phyloP scores from a whole-genome alignment of 2,888 invertebrate species.

The Drosophila formosana region DNA sequence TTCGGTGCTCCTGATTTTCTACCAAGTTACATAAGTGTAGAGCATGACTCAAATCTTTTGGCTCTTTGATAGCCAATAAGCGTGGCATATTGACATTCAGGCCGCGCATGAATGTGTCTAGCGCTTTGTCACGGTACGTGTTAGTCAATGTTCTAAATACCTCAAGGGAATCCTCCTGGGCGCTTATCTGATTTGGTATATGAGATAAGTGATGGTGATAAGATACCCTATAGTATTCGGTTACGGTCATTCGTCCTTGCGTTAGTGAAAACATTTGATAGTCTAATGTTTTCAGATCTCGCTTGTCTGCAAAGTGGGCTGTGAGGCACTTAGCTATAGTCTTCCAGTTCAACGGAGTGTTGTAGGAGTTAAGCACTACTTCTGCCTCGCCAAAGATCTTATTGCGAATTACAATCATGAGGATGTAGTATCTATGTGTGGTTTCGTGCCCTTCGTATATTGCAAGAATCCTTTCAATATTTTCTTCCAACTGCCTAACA shows the following conservation, averaged over 20 bases:
- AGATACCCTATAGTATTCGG: not conserved
- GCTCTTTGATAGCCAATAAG: not conserved
- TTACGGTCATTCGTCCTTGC: too few relatives aligned
- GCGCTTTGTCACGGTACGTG: not conserved
- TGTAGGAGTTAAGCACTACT: not conserved
- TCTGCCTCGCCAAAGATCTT: not conserved
- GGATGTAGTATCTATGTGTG: not conserved
- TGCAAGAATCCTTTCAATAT: not conserved
- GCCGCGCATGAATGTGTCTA: not conserved
- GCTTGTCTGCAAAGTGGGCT: not conserved
- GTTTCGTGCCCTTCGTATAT: not conserved
- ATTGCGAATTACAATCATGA: not conserved
- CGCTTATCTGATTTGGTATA: not conserved
- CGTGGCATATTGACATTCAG: not conserved
- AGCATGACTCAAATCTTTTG: slow-evolving; percentile 4
- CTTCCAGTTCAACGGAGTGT: not conserved
- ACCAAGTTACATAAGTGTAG: slow-evolving; percentile 4
- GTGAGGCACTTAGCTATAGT: slow-evolving; percentile 4
- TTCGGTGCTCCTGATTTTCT: slow-evolving; percentile 5
- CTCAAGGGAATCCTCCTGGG: not conserved
- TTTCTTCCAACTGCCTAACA: not conserved
- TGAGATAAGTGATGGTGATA: not conserved
- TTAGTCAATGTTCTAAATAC: not conserved
- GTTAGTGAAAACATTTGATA: not conserved
- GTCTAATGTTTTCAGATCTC: not conserved